Percentiles rank a stretch among this genome's conserved stretches.
Conservation (phyloP, 2,888 invertebrate genomes). For the Ochlodes sylvanus region DNA sequence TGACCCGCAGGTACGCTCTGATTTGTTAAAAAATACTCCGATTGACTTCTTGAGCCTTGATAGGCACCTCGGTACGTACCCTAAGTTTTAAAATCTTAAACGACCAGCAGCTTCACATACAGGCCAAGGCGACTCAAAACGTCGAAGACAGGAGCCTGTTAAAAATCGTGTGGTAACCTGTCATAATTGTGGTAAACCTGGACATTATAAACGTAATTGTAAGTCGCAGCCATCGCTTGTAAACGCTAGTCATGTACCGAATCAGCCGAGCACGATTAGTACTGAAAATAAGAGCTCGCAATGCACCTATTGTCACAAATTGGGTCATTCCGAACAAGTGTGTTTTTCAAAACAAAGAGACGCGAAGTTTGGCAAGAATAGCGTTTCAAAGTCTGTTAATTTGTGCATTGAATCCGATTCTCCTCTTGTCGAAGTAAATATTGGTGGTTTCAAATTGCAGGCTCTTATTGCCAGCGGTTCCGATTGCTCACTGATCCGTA, state of each 20-base stretch:
- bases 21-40: conserved; percentile 13
- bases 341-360: conserved; percentile 12
- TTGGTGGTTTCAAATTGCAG: conserved; percentile 2
- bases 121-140: not conserved
- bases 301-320: conserved; percentile 3
- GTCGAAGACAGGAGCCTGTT: not conserved
- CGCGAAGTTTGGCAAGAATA: not conserved
- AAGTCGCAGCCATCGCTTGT: too few species aligned
- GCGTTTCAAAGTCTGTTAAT: conserved; percentile 4
- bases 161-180: not conserved
- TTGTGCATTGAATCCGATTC: not conserved
- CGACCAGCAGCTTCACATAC: not conserved
- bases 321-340: not conserved
- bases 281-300: not conserved
- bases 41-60: not conserved
- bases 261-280: too few species aligned
- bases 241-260: too few species aligned
- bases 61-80: not conserved
- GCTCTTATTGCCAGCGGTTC: conserved; percentile 7
- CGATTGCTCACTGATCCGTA: conserved; percentile 1
- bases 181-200: conserved; percentile 3
- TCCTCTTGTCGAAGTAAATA: not conserved
- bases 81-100: not conserved
- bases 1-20: conserved; percentile 40
- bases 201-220: conserved; percentile 8